Conservation (phyloP, 2,797 vertebrate genomes). For the Ptychobarbus kaznakovi region DNA sequence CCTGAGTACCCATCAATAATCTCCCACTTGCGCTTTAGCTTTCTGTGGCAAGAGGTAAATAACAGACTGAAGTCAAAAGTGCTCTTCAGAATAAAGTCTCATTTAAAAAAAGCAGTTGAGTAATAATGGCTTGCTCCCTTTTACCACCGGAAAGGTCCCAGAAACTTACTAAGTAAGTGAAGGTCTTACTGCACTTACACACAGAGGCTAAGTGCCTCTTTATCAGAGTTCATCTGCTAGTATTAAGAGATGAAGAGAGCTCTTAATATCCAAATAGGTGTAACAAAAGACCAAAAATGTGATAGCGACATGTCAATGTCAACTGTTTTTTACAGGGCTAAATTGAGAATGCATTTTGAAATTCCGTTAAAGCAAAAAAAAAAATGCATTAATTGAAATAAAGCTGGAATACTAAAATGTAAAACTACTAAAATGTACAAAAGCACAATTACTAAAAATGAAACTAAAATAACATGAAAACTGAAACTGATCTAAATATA, state of each 20-base stretch:
- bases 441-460: background rate
- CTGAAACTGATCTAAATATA: background rate
- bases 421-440: background rate
- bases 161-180: conserved; percentile 42
- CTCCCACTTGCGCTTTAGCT: conserved; percentile 38
- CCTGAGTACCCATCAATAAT: conserved; percentile 28
- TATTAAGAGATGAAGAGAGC: conserved; percentile 19
- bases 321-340: background rate
- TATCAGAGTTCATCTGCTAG: conserved; percentile 26
- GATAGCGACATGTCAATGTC: background rate
- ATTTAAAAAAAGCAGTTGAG: conserved; percentile 36
- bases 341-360: background rate
- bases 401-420: background rate
- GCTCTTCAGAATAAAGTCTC: conserved; percentile 50
- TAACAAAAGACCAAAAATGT: background rate
- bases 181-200: conserved; percentile 44
- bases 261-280: conserved; percentile 1
- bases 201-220: conserved; percentile 47
- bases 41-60: conserved; percentile 33
- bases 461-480: background rate
- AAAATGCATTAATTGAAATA: background rate
- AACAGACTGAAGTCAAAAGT: conserved; percentile 41
- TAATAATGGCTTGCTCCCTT: conserved; percentile 45
- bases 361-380: background rate
- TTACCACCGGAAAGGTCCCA: conserved; percentile 48